A percentile compares a stretch with the other conserved stretches of the same genome.
Conservation (phyloP, 2,113 vertebrate species). For the Dicaeum eximium region DNA sequence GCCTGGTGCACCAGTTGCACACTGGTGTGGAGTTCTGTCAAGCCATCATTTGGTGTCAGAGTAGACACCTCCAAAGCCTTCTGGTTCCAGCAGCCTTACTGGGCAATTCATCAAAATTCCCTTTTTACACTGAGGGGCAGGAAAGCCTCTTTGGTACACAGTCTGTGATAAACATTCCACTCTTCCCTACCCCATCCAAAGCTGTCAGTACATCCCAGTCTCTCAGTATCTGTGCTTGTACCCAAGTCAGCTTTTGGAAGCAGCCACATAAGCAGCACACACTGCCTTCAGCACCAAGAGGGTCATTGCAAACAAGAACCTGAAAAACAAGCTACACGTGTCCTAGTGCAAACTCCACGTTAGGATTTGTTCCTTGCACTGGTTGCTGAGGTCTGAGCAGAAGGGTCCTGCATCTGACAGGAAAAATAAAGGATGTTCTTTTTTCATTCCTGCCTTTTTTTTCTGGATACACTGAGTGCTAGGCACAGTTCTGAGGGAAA, state of each 20-base stretch:
- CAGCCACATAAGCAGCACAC: rapidly evolving
- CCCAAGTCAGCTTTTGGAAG: not conserved
- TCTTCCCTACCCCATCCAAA: not conserved
- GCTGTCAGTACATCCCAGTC: not conserved
- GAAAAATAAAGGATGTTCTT: not conserved
- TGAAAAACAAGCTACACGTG: not conserved
- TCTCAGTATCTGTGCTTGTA: rapidly evolving
- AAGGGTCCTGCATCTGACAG: not conserved
- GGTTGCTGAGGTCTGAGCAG: not conserved
- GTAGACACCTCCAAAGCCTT: not conserved
- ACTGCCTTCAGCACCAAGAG: not conserved
- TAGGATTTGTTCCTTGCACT: not conserved
- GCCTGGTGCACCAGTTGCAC: rapidly evolving
- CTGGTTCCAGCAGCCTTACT: not conserved
- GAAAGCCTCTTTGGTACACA: not conserved
- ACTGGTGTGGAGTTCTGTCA: not conserved
- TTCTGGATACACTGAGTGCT: not conserved
- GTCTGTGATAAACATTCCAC: not conserved
- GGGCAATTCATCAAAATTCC: not conserved
- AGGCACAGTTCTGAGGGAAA: not conserved
- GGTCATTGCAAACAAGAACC: not conserved
- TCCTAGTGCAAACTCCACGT: not conserved
- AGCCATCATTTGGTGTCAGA: not conserved
- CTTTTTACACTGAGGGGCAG: not conserved
- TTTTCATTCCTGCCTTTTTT: not conserved